Conservation (phyloP, 2,797 vertebrate species). For the Odontamblyopus rebecca region DNA sequence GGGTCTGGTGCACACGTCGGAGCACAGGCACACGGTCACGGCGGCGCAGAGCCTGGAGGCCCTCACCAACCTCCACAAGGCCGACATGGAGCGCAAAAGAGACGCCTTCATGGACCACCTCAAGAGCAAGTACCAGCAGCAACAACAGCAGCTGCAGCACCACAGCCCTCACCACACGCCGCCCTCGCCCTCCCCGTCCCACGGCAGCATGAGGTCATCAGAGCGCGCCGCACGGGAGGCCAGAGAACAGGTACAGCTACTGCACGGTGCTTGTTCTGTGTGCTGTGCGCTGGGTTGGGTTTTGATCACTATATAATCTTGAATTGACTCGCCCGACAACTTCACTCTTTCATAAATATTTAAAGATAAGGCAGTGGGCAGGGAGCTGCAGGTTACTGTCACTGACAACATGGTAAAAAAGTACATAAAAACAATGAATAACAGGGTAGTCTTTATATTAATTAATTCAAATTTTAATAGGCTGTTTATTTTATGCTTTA, state of each 20-base stretch:
- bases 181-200: conserved; percentile 83
- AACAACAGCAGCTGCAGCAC: conserved; percentile 78
- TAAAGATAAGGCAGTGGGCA: too few species aligned
- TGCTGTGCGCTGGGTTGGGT: neutral
- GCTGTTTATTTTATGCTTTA: too few species aligned
- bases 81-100: conserved; percentile 93
- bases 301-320: neutral
- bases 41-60: conserved; percentile 97
- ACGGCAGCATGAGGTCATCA: conserved; percentile 82
- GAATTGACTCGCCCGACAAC: neutral
- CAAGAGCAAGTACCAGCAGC: conserved; percentile 97
- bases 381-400: too few species aligned
- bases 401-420: too few species aligned
- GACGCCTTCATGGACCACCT: conserved; percentile 98
- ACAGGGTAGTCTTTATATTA: too few species aligned
- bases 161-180: conserved; percentile 78
- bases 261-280: neutral
- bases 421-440: too few species aligned
- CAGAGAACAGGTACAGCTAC: conserved; percentile 85
- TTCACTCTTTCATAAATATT: too few species aligned
- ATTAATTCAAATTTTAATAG: too few species aligned
- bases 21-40: conserved; percentile 95
- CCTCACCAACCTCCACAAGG: conserved; percentile 94
- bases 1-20: conserved; percentile 95
- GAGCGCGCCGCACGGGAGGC: conserved; percentile 77